A percentile compares a stretch with the other conserved stretches of the same genome.
phyloP scores from a whole-genome alignment of 2,888 invertebrate genomes.

The Drymonia ruficornis region DNA sequence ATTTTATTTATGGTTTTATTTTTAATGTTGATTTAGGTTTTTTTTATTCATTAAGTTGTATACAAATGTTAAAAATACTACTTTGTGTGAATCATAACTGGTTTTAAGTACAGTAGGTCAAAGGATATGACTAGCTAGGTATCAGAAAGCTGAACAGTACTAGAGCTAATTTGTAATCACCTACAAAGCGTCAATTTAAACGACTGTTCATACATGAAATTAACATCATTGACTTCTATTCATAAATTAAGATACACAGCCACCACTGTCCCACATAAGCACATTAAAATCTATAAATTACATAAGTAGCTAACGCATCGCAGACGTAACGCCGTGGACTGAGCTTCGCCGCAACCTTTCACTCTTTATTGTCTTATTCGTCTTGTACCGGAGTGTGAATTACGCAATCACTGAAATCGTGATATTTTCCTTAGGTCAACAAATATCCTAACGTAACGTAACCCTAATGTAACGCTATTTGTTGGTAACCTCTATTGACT shows the following conservation, averaged over 20 bases:
- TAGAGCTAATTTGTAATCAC: too few species aligned
- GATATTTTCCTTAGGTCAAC: constrained; percentile 8
- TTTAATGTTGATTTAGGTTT: constrained; percentile 3
- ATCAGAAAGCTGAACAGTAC: too few species aligned
- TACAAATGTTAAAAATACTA: not conserved
- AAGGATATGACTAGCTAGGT: too few species aligned
- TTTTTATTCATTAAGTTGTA: constrained; percentile 1
- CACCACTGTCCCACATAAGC: not conserved
- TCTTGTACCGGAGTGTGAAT: constrained; percentile 15
- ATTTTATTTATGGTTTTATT: constrained; percentile 14
- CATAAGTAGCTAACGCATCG: constrained; percentile 18
- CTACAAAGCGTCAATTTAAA: too few species aligned
- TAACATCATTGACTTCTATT: not conserved
- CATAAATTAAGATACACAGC: not conserved
- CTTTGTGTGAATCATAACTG: not conserved
- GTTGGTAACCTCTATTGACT: too few species aligned
- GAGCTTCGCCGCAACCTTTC: constrained; percentile 24
- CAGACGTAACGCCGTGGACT: constrained; percentile 14
- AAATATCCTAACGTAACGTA: not conserved
- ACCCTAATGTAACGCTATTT: too few species aligned
- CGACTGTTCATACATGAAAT: not conserved
- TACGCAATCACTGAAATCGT: constrained; percentile 14
- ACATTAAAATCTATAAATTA: constrained; percentile 9
- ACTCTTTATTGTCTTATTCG: constrained; percentile 25
- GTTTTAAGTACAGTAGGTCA: too few species aligned